Evolutionary conservation across 2,113 vertebrate genomes (phyloP).

Genomic region (Poeciliopsis prolifica): DNA sequence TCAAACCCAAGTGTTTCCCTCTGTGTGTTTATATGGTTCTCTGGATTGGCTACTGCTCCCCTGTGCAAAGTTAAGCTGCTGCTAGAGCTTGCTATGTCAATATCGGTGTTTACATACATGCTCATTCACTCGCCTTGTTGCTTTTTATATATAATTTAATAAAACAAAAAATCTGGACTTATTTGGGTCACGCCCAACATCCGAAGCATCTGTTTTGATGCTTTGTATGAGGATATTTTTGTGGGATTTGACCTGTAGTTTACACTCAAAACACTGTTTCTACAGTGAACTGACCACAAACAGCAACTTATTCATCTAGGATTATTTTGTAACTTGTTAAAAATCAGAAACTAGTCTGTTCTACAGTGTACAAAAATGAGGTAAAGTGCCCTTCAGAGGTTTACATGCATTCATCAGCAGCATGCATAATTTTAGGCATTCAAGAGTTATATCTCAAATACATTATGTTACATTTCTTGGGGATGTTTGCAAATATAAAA

Average conservation of each 20-base stretch:
- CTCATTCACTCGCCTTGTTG: constrained; percentile 60
- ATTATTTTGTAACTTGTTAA: neutral
- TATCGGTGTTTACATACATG: constrained; percentile 71
- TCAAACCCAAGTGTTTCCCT: constrained; percentile 36
- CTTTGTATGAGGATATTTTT: constrained; percentile 11
- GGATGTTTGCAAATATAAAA: too few species aligned
- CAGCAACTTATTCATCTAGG: neutral
- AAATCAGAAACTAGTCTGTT: too few species aligned
- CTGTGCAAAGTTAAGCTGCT: constrained; percentile 60
- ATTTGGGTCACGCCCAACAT: constrained; percentile 62
- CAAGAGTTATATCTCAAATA: too few species aligned
- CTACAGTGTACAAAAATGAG: neutral
- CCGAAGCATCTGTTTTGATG: constrained; percentile 43
- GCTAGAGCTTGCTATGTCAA: constrained; percentile 57
- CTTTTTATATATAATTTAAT: constrained; percentile 8
- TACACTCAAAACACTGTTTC: constrained; percentile 47
- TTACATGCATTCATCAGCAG: too few species aligned
- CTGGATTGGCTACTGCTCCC: constrained; percentile 45
- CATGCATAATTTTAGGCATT: too few species aligned
- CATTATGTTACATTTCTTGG: too few species aligned
- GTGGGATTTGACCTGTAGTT: constrained; percentile 58
- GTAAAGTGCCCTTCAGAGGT: neutral
- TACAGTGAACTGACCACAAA: constrained; percentile 41
- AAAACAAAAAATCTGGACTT: constrained; percentile 50
- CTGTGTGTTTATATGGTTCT: constrained; percentile 30